Percentiles rank a stretch among this genome's conserved stretches.
These are phyloP conservation scores for Polypedilum vanderplanki DNA, from an alignment of 1,140 invertebrate genomes.

Conservation along the genomic window DNA sequence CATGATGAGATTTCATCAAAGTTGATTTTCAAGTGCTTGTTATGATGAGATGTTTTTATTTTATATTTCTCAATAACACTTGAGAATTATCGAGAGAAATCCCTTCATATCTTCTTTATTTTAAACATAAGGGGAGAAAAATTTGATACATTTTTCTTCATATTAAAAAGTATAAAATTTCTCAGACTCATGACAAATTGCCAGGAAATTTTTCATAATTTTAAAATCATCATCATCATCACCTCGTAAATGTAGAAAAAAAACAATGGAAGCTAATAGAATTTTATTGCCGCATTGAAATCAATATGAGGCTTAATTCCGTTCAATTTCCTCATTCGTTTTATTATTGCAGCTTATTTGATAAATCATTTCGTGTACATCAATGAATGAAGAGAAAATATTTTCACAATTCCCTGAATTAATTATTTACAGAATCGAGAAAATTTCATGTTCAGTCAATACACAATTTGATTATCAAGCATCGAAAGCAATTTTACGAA, in stretches of 20 bases:
- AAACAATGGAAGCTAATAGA: background rate
- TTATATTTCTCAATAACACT: too few relatives aligned
- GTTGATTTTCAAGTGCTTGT: background rate
- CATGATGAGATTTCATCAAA: background rate
- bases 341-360: background rate
- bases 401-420: background rate
- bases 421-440: background rate
- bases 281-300: background rate
- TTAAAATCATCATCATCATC: too few relatives aligned
- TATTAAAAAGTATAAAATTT: too few relatives aligned
- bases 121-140: too few relatives aligned
- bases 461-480: conserved; percentile 18
- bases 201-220: too few relatives aligned
- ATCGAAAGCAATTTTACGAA: conserved; percentile 1
- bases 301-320: background rate
- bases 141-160: too few relatives aligned
- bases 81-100: too few relatives aligned
- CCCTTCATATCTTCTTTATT: too few relatives aligned
- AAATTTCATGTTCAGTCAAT: background rate
- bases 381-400: background rate
- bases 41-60: too few relatives aligned
- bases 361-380: background rate
- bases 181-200: too few relatives aligned
- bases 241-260: background rate
- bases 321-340: background rate